Evolutionary conservation across 2,888 invertebrate species (phyloP).

Genomic region (Nomada flava): DNA sequence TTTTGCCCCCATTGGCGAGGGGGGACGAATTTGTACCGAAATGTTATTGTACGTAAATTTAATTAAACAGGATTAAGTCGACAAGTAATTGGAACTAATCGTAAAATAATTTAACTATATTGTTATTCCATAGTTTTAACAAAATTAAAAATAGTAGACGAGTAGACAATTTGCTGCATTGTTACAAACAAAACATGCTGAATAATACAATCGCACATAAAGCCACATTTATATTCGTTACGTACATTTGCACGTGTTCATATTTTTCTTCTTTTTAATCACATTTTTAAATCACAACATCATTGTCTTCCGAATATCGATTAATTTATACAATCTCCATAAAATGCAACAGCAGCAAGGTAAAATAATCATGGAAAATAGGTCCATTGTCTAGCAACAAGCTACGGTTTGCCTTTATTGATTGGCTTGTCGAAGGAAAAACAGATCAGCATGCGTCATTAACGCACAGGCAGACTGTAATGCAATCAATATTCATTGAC

Average conservation of each 20-base stretch:
- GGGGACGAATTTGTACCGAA: neutral
- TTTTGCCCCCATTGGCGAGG: neutral
- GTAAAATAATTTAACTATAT: too few relatives aligned
- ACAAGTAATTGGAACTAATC: too few relatives aligned
- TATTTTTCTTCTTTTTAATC: neutral
- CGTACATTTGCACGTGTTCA: too few relatives aligned
- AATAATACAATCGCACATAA: too few relatives aligned
- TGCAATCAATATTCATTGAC: conserved; percentile 44
- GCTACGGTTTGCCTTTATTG: conserved; percentile 25
- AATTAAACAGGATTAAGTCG: too few relatives aligned
- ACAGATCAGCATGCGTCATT: conserved; percentile 43
- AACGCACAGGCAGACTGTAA: conserved; percentile 38
- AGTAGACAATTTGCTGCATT: too few relatives aligned
- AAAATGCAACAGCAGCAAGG: neutral
- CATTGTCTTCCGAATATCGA: neutral
- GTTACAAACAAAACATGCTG: too few relatives aligned
- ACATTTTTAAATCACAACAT: neutral
- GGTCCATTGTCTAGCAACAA: conserved; percentile 9
- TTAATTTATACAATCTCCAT: neutral
- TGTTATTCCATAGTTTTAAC: too few relatives aligned
- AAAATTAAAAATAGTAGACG: too few relatives aligned
- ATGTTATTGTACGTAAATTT: neutral
- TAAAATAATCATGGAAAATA: neutral
- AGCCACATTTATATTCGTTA: too few relatives aligned
- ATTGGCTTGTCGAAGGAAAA: conserved; percentile 36